These are phyloP conservation scores for Congeria kusceri DNA, from an alignment of 2,888 invertebrate genomes.

Conservation along the genomic window DNA sequence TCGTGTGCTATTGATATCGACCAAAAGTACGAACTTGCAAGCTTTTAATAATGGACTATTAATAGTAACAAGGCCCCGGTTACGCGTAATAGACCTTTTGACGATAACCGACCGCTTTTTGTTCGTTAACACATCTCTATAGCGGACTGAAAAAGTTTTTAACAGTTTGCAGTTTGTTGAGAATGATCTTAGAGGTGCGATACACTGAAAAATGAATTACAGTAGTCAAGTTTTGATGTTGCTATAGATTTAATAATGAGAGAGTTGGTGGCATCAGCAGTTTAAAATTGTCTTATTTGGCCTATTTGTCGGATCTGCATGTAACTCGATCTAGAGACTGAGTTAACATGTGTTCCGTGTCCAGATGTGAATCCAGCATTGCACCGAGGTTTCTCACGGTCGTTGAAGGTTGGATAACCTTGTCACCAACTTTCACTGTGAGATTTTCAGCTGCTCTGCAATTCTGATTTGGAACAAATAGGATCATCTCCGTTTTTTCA, in stretches of 20 bases:
- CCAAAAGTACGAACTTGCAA: too few species aligned
- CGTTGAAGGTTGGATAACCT: background rate
- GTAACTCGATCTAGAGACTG: conserved; percentile 8
- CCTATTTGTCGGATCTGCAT: conserved; percentile 9
- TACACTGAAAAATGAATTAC: conserved; percentile 16
- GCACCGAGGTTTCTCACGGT: background rate
- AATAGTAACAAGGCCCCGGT: too few species aligned
- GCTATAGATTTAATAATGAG: conserved; percentile 12
- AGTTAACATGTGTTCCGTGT: conserved; percentile 21
- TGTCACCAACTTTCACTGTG: background rate
- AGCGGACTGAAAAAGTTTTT: too few species aligned
- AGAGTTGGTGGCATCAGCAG: conserved; percentile 4
- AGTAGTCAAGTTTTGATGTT: conserved; percentile 25
- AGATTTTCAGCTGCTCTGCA: background rate
- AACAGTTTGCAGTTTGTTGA: conserved; percentile 20
- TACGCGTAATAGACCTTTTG: too few species aligned
- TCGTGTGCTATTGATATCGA: too few species aligned
- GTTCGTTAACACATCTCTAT: too few species aligned
- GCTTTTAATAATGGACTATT: too few species aligned
- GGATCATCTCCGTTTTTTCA: background rate
- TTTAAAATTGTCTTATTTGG: conserved; percentile 1
- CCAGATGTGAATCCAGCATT: background rate
- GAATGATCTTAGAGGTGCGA: background rate
- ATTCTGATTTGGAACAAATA: background rate
- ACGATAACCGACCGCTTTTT: too few species aligned